These are phyloP conservation scores for Elaphurus davidianus DNA, from an alignment of 2,113 vertebrate species.

Conservation along the genomic window DNA sequence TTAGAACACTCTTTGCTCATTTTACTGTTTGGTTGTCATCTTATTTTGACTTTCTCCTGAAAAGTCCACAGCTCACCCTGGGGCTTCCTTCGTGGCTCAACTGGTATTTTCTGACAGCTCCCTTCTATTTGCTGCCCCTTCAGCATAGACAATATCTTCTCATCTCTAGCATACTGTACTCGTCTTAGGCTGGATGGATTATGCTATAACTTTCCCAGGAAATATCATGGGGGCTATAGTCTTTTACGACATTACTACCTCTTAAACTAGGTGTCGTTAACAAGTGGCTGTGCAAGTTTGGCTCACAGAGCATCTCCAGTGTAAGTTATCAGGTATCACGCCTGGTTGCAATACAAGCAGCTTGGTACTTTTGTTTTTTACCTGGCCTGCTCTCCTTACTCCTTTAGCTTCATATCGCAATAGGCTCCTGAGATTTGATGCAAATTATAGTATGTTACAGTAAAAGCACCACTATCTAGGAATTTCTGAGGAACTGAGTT, in stretches of 20 bases:
- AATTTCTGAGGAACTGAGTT: not conserved
- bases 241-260: not conserved
- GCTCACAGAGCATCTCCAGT: not conserved
- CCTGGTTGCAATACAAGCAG: not conserved
- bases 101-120: not conserved
- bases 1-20: not conserved
- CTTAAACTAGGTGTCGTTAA: not conserved
- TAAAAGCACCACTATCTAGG: not conserved
- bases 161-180: not conserved
- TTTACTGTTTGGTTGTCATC: not conserved
- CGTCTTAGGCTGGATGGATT: not conserved
- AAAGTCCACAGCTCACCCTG: not conserved
- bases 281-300: too few species aligned
- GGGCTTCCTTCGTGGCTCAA: not conserved
- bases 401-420: not conserved
- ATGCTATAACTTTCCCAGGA: not conserved
- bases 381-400: not conserved
- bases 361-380: not conserved
- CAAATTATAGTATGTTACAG: not conserved
- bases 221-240: fast-evolving
- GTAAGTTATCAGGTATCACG: too few species aligned
- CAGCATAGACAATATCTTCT: fast-evolving
- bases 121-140: not conserved
- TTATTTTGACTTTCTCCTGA: not conserved
- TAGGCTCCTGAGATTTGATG: not conserved